Evolutionary conservation across 2,888 invertebrate genomes (phyloP), one percentile per base, ranked within the genome.

Genomic region (Pollenia angustigena): DNA sequence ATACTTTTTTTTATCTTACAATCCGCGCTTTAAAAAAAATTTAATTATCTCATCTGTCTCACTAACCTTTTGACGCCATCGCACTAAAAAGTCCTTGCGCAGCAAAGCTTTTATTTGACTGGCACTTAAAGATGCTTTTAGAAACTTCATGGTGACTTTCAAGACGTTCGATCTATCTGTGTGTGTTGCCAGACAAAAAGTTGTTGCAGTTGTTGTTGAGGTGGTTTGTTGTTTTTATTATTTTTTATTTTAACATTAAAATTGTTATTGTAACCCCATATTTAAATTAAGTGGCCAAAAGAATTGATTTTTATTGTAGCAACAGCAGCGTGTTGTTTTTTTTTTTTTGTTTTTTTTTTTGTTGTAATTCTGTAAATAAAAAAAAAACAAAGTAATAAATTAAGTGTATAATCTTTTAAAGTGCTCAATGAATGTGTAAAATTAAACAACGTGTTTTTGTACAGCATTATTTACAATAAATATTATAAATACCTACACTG

Each of bases 81-180:
- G 91, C 76, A 93, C 92, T 14, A 93, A 88, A n/a, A 92, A 88
- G 88, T 93, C 93, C 89, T 93, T 93, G 86, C 90, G 92, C 62
- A 93, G 89, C 56, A 93, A 88, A 10, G 93, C 92, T 71, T 90
- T 90, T 16, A 93, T 91, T 90, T 93, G 93, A 58, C 90, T 90
- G 23, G 79, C 89, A 76, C 90, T 90, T 76, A 92, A 89, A 16
- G 89, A 89, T 83, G 90, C 88, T 80, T 88, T 88, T 7, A 89
- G 82, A 46, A 88, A 79, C 87, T 89, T 89, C 90, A 90, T 90
- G 81, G 48, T 81, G 48, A 79, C 44, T 12, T 62, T 64, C n/a
- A 42, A 85, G 62, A 40, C 12, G 60, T 18, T 54, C 60, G 58
- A 58, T 32, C 60, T 76, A n/a, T 50, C 9, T 54, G 18, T 40